Conservation (phyloP, 2,888 invertebrate genomes). For the Chrysomela aeneicollis region DNA sequence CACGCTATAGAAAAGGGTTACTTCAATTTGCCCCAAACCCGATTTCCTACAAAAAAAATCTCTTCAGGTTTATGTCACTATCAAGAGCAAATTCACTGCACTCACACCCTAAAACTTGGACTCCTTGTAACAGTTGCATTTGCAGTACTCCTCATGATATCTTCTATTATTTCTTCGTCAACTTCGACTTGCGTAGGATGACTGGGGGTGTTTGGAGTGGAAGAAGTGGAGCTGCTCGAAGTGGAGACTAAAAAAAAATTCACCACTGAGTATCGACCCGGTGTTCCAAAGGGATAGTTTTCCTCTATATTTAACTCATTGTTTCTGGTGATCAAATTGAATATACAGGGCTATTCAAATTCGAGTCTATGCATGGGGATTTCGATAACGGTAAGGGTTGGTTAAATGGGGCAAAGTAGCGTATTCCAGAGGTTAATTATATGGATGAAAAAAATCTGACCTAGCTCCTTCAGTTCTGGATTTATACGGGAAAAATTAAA, state of each 20-base stretch:
- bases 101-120: constrained; percentile 33
- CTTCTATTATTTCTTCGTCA: constrained; percentile 28
- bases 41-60: constrained; percentile 37
- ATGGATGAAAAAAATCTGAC: too few relatives aligned
- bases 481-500: too few relatives aligned
- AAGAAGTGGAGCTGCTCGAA: constrained; percentile 24
- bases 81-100: neutral
- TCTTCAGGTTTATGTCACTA: neutral
- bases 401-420: too few relatives aligned
- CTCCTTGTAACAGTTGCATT: constrained; percentile 20
- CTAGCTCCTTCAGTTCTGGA: too few relatives aligned
- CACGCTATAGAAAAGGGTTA: constrained; percentile 82
- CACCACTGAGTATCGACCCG: too few relatives aligned
- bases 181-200: constrained; percentile 19
- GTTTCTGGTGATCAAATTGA: too few relatives aligned
- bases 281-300: too few relatives aligned
- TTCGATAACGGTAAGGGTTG: too few relatives aligned
- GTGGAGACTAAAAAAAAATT: constrained; percentile 27
- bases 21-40: constrained; percentile 74
- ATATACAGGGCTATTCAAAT: too few relatives aligned
- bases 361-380: too few relatives aligned
- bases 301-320: too few relatives aligned
- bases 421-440: too few relatives aligned
- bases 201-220: constrained; percentile 18
- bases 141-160: constrained; percentile 22